A percentile compares a stretch with the other conserved stretches of the same genome.
These are phyloP conservation scores for Pyrochroa serraticornis DNA, from an alignment of 2,888 invertebrate species.

Conservation along the genomic window DNA sequence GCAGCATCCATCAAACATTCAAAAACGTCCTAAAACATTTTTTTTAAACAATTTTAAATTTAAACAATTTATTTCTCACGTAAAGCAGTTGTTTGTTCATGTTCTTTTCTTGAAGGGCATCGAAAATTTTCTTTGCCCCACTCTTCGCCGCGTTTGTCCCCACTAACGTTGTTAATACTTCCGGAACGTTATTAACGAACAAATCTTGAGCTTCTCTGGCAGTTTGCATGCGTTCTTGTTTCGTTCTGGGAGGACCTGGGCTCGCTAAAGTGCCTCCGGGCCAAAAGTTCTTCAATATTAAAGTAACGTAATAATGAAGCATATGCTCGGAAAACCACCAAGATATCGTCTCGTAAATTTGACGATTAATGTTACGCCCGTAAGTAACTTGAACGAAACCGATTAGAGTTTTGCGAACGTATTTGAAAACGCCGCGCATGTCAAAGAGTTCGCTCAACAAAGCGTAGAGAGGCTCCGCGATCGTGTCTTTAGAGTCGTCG, in stretches of 20 bases:
- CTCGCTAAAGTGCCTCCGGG: conserved; percentile 78
- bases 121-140: conserved; percentile 85
- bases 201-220: conserved; percentile 72
- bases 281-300: conserved; percentile 88
- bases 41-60: conserved; percentile 1
- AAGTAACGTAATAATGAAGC: conserved; percentile 85
- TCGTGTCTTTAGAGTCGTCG: conserved; percentile 77
- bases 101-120: conserved; percentile 81
- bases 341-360: conserved; percentile 84
- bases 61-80: conserved; percentile 60
- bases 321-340: conserved; percentile 91
- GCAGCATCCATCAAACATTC: conserved; percentile 61
- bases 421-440: conserved; percentile 85
- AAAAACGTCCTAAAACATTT: conserved; percentile 60
- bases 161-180: conserved; percentile 81
- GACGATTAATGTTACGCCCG: conserved; percentile 83
- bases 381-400: conserved; percentile 77
- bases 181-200: conserved; percentile 76
- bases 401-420: conserved; percentile 85
- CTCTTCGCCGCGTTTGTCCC: conserved; percentile 84
- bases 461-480: conserved; percentile 89
- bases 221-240: conserved; percentile 72
- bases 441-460: conserved; percentile 90
- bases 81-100: conserved; percentile 92
- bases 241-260: conserved; percentile 61